These are phyloP conservation scores for Zaprionus gabonicus DNA, from an alignment of 1,140 invertebrate species.

Conservation along the genomic window DNA sequence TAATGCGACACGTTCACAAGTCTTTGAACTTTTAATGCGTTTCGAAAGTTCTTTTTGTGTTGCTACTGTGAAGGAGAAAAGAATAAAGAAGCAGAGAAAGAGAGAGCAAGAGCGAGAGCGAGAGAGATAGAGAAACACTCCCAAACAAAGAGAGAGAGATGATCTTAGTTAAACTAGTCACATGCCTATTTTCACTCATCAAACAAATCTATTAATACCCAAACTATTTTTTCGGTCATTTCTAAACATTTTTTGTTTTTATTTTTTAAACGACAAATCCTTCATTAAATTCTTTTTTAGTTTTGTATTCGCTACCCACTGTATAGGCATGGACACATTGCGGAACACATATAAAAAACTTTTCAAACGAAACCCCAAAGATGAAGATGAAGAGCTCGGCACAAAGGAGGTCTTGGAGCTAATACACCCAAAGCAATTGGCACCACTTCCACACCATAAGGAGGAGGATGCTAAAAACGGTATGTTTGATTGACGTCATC, in stretches of 20 bases:
- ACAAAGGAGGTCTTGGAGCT: conserved; percentile 17
- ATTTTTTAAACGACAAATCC: neutral
- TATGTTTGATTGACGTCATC: neutral
- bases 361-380: neutral
- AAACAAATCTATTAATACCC: neutral
- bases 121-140: neutral
- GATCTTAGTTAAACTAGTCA: neutral
- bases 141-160: neutral
- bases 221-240: neutral
- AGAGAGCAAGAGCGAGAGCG: neutral
- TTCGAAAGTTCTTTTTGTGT: conserved; percentile 55
- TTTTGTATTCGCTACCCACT: neutral
- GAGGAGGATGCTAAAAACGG: neutral
- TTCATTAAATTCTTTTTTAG: neutral
- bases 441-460: neutral
- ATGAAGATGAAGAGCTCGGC: neutral
- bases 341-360: conserved; percentile 8
- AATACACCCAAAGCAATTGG: conserved; percentile 22
- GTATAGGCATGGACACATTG: conserved; percentile 23
- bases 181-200: conserved; percentile 11
- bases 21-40: conserved; percentile 55
- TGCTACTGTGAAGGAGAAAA: neutral
- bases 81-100: neutral
- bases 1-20: conserved; percentile 32
- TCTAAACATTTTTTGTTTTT: neutral